Base-by-base conservation (phyloP, 2,113 vertebrate species). In the Oostethus manadensis region DNA sequence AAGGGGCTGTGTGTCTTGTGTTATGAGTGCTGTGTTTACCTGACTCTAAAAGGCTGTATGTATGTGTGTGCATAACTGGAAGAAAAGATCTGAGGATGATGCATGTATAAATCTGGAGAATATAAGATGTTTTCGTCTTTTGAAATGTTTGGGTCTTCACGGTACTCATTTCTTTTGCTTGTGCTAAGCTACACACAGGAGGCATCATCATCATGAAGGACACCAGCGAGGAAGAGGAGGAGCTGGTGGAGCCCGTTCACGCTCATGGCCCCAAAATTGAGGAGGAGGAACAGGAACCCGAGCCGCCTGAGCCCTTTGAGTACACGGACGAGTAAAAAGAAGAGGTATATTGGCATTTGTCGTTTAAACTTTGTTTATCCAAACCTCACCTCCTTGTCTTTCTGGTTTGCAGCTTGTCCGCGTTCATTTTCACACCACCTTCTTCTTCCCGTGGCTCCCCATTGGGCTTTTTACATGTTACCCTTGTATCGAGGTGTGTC, bases 201-300 rank as follows among this genome's bases (percentile, higher is more conserved):
- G 97, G 96, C 59, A 98, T 99, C 86, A 99, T 99, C 79, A 98
- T 99, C 76, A 89, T 99, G 80, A 94, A 92, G 76, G 97, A 99
- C 76, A 98, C 94, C 78, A 99, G 96, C 18, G 93, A 96, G 81
- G 96, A 98, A 59, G 90, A 89, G 55, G 97, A 99, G 78, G 95
- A 99, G 78, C 92, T 99, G 51, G 97, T 99, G 68, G 96, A 99
- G 85, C 93, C 97, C 0, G 96, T 99, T 72, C 96, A 94, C 1
- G 97, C 97, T 56, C 96, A 99, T 0, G 97, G 96, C 65, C 97
- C 96, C 0, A 99, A 98, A 85, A 98, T 99, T 0, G 96, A 99
- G 77, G 96, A 99, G 70, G 97, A 99, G 47, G 96, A 99, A 56
- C 94, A 98, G 82, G 96, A 99, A 76, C 96, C 95, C 0, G 97